Base-by-base conservation (phyloP, 2,888 invertebrate genomes). In the Cosmia pyralina region DNA sequence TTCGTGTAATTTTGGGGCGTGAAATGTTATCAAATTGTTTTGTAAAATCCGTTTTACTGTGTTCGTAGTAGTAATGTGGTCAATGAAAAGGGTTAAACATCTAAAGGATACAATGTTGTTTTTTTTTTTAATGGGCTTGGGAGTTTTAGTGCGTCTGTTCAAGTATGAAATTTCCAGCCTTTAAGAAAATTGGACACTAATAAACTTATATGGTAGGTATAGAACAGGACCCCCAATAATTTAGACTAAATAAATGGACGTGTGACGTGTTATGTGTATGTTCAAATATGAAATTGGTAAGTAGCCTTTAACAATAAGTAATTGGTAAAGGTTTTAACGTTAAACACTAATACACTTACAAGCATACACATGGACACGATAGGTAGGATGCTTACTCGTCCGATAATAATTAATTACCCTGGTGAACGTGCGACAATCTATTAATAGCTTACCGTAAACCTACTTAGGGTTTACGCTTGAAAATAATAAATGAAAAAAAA, bases 401-500 rank as follows among this genome's bases (percentile, higher is more conserved):
- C 28, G 53, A 53, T 48, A 44, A 13, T 78, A 77, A 77, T 46
- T 17, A 46, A 19, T 19, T 58, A n/a, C 34, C 15, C 8, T 38
- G 19, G 5, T 4, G 19, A n/a, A 52, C 22, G 17, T 38, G 7
- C 19, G 8, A 28, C 4, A 22, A 17, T 44, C 15, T 52, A 52
- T 15, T 52, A 41, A 44, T 6, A 74, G 8, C n/a, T 44, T 11
- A 65, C 15, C 13, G 11, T 41, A 41, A 60, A 22, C n/a, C 15
- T 34, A 6, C 55, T 5, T 5, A 1, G 6, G n/a, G 19, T 34
- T 15, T 38, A 17, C 17, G 7, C 17, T 19, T 66, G 41, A 38
- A 68, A 34, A 38, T 22, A 8, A 34, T 11, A 69, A 13, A 6
- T 13, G 6, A 22, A 38, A 5, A 48, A 13, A 46, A 46, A 46